Evolutionary conservation across 2,113 vertebrate genomes (phyloP).

Genomic region (Corydoras maculifer): DNA sequence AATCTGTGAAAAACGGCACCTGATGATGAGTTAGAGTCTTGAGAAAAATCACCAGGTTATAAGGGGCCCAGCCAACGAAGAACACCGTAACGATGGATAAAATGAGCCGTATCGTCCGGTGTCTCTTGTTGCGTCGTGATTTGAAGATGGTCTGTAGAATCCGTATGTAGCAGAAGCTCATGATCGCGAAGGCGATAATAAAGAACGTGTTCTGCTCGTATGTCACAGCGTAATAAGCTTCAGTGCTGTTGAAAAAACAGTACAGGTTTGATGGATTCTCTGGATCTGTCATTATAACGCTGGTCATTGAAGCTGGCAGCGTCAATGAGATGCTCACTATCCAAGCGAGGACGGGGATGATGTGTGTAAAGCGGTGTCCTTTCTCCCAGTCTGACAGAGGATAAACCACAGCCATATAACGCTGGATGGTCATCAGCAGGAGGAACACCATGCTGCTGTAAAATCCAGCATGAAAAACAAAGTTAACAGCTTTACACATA

Average conservation of each 20-base stretch:
- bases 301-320: slow-evolving; percentile 67
- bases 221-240: slow-evolving; percentile 41
- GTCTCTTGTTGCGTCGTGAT: slow-evolving; percentile 65
- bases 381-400: slow-evolving; percentile 58
- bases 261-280: neutral
- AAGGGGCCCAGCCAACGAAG: slow-evolving; percentile 86
- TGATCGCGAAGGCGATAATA: slow-evolving; percentile 65
- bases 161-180: slow-evolving; percentile 73
- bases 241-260: slow-evolving; percentile 53
- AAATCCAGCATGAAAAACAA: slow-evolving; percentile 76
- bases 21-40: slow-evolving; percentile 41
- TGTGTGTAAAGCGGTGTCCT: slow-evolving; percentile 26
- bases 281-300: neutral
- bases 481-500: slow-evolving; percentile 70
- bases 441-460: slow-evolving; percentile 81
- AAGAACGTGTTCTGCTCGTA: slow-evolving; percentile 68
- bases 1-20: slow-evolving; percentile 42
- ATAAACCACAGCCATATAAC: slow-evolving; percentile 73
- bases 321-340: slow-evolving; percentile 63
- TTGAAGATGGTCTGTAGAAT: slow-evolving; percentile 70
- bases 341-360: slow-evolving; percentile 64
- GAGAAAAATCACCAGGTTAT: slow-evolving; percentile 76
- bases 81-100: slow-evolving; percentile 76
- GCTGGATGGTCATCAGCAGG: slow-evolving; percentile 76
- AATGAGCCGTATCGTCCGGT: slow-evolving; percentile 78